Evolutionary conservation across 2,797 vertebrate genomes (phyloP).

Genomic region (Pseudochromis fuscus): DNA sequence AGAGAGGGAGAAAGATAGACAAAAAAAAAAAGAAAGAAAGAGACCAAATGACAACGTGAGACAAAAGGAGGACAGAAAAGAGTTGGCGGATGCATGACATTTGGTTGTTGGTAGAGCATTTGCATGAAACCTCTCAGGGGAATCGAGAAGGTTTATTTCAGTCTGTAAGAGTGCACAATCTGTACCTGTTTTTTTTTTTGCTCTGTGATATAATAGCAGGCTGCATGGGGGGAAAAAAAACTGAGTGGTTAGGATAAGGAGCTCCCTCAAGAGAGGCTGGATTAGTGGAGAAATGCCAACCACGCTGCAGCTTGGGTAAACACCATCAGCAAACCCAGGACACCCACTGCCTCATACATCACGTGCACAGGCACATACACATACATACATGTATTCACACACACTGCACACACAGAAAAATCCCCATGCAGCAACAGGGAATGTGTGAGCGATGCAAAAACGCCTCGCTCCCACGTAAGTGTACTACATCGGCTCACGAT

Average conservation of each 20-base stretch:
- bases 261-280: constrained; percentile 76
- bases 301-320: constrained; percentile 77
- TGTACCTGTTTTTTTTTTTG: constrained; percentile 57
- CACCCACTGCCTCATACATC: constrained; percentile 71
- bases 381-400: constrained; percentile 15
- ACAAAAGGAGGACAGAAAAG: constrained; percentile 40
- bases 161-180: constrained; percentile 39
- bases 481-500: constrained; percentile 8
- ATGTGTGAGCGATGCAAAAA: constrained; percentile 24
- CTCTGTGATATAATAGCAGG: constrained; percentile 66
- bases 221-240: constrained; percentile 67
- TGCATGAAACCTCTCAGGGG: constrained; percentile 59
- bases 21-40: constrained; percentile 32
- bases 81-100: constrained; percentile 47
- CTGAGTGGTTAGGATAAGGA: constrained; percentile 72
- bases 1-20: constrained; percentile 22
- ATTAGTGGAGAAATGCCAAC: constrained; percentile 81
- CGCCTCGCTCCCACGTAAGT: constrained; percentile 22
- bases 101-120: constrained; percentile 54
- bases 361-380: constrained; percentile 15
- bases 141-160: constrained; percentile 70
- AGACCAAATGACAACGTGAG: constrained; percentile 50
- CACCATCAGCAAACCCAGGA: constrained; percentile 72
- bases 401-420: constrained; percentile 30
- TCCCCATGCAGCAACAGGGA: not conserved